Evolutionary conservation across 2,797 vertebrate genomes (phyloP).

Genomic region (Anguilla marmorata): DNA sequence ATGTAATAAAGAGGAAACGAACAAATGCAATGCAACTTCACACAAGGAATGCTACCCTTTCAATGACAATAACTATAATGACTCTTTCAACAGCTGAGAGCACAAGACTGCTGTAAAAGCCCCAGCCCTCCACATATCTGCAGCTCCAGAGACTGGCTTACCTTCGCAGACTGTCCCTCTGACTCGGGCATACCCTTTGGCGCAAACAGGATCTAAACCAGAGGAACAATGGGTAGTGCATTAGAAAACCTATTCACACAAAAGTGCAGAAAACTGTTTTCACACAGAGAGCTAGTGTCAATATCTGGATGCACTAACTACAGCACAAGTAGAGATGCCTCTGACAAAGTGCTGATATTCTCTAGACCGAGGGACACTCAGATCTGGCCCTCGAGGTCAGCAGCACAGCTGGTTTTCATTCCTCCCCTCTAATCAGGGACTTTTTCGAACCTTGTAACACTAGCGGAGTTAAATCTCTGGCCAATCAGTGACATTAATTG

Average conservation of each 20-base stretch:
- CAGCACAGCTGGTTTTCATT: not conserved
- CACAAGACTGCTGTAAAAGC: not conserved
- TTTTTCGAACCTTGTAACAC: not conserved
- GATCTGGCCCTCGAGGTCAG: not conserved
- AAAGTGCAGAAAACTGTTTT: not conserved
- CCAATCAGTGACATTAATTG: not conserved
- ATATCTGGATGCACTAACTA: not conserved
- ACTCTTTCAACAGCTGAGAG: not conserved
- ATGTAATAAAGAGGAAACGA: not conserved
- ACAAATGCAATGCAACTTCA: not conserved
- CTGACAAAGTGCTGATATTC: not conserved
- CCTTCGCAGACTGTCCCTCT: conserved; percentile 92
- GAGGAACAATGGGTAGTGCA: not conserved
- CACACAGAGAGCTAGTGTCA: not conserved
- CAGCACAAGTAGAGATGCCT: not conserved
- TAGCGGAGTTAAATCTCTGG: not conserved
- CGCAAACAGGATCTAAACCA: conserved; percentile 83
- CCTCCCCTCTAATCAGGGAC: not conserved
- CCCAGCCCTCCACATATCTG: not conserved
- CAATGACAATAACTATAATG: not conserved
- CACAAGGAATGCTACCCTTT: not conserved
- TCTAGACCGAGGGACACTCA: not conserved
- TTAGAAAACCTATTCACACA: not conserved
- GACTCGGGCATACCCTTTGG: conserved; percentile 84
- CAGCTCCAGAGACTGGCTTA: conserved; percentile 52